phyloP scores from a whole-genome alignment of 2,888 invertebrate genomes.

The Ephialtes manifestator region DNA sequence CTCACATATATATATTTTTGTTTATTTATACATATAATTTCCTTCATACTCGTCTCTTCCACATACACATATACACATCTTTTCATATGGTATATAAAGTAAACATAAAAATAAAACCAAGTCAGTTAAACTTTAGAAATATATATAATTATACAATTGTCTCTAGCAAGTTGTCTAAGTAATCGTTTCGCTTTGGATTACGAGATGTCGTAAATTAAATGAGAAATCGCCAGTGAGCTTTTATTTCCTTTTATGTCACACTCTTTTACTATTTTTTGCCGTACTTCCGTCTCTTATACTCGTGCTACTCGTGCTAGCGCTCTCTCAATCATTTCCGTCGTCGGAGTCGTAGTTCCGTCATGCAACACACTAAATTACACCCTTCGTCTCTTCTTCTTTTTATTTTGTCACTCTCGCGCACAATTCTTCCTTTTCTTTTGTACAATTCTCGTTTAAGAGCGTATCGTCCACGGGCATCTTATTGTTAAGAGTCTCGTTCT shows the following conservation, averaged over 20 bases:
- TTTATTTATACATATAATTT: constrained; percentile 4
- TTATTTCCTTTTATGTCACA: constrained; percentile 37
- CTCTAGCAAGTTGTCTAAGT: constrained; percentile 35
- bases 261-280: constrained; percentile 40
- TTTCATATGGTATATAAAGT: constrained; percentile 6
- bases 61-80: not conserved
- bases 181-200: constrained; percentile 46
- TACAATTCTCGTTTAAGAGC: constrained; percentile 46
- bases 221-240: constrained; percentile 55
- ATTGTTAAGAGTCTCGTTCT: constrained; percentile 23
- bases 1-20: constrained; percentile 43
- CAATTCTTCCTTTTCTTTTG: constrained; percentile 49
- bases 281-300: constrained; percentile 57
- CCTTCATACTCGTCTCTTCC: not conserved
- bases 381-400: constrained; percentile 51
- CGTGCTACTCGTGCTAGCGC: constrained; percentile 53
- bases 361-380: constrained; percentile 55
- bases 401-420: constrained; percentile 50
- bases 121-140: constrained; percentile 23
- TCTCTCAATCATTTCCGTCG: constrained; percentile 45
- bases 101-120: constrained; percentile 24
- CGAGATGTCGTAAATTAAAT: constrained; percentile 58
- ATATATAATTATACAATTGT: constrained; percentile 37
- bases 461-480: constrained; percentile 26
- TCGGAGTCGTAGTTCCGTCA: constrained; percentile 60